These are phyloP conservation scores for Frankliniella intonsa DNA, from an alignment of 2,888 invertebrate species.

Conservation along the genomic window DNA sequence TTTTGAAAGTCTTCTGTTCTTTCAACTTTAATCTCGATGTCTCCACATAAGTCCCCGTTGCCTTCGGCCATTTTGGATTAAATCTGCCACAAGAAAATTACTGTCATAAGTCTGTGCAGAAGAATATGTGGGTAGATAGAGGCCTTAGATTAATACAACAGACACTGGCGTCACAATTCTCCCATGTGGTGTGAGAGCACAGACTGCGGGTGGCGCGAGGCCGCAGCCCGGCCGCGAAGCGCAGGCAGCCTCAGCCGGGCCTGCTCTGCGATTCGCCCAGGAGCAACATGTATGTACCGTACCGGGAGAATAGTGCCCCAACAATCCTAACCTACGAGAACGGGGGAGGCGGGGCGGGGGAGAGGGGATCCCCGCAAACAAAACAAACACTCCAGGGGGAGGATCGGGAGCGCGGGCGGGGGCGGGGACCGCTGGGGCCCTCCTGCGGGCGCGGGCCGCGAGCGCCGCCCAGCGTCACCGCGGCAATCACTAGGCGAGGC, in stretches of 20 bases:
- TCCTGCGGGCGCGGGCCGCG: background rate
- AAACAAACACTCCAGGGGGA: too few species aligned
- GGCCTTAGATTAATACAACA: background rate
- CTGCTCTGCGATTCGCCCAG: too few species aligned
- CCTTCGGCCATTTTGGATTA: slow-evolving; percentile 74
- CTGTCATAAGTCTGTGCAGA: slow-evolving; percentile 24
- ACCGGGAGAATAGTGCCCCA: too few species aligned
- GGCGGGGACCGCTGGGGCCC: background rate
- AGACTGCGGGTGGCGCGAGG: too few species aligned
- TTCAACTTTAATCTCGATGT: slow-evolving; percentile 57
- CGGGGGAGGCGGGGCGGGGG: too few species aligned
- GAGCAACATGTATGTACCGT: too few species aligned
- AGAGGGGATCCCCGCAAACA: too few species aligned
- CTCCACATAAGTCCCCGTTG: slow-evolving; percentile 76
- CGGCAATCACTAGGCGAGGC: background rate
- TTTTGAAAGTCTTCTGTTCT: slow-evolving; percentile 89
- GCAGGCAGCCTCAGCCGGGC: too few species aligned
- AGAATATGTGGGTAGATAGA: background rate
- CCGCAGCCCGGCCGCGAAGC: too few species aligned
- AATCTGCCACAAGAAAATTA: slow-evolving; percentile 40
- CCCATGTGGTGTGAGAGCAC: too few species aligned
- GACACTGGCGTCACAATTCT: background rate
- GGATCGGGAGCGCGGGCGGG: background rate
- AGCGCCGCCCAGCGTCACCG: background rate
- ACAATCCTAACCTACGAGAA: too few species aligned